These are phyloP conservation scores for Chorisops tibialis DNA, from an alignment of 2,888 invertebrate genomes.

Conservation along the genomic window DNA sequence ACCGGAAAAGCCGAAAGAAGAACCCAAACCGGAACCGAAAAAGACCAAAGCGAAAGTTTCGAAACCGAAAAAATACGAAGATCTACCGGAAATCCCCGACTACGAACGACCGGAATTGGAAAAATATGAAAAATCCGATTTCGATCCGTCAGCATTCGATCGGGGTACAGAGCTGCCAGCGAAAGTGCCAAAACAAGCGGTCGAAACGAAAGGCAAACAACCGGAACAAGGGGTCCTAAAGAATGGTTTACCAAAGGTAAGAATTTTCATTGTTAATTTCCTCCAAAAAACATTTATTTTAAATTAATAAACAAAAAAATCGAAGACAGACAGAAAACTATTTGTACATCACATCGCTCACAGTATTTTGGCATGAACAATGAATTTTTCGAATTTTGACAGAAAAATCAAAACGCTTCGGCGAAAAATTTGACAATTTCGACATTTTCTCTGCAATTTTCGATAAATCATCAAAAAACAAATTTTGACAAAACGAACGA, in stretches of 20 bases:
- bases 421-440: too few species aligned
- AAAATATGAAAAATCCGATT: conserved; percentile 61
- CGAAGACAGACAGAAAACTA: too few species aligned
- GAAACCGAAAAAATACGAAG: conserved; percentile 56
- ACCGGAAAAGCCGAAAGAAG: conserved; percentile 43
- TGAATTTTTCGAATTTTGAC: too few species aligned
- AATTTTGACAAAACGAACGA: too few species aligned
- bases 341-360: too few species aligned
- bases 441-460: too few species aligned
- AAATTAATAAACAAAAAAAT: too few species aligned
- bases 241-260: conserved; percentile 48
- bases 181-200: conserved; percentile 47
- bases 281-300: neutral
- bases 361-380: too few species aligned
- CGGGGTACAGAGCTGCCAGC: conserved; percentile 45
- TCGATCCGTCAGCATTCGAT: conserved; percentile 52
- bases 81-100: conserved; percentile 64
- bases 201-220: conserved; percentile 40
- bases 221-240: conserved; percentile 40
- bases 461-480: too few species aligned
- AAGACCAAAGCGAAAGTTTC: conserved; percentile 41
- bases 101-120: conserved; percentile 74
- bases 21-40: conserved; percentile 42
- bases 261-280: neutral
- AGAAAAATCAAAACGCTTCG: too few species aligned